Evolutionary conservation across 2,113 vertebrate species (phyloP).

Genomic region (Gymnobelideus leadbeateri): DNA sequence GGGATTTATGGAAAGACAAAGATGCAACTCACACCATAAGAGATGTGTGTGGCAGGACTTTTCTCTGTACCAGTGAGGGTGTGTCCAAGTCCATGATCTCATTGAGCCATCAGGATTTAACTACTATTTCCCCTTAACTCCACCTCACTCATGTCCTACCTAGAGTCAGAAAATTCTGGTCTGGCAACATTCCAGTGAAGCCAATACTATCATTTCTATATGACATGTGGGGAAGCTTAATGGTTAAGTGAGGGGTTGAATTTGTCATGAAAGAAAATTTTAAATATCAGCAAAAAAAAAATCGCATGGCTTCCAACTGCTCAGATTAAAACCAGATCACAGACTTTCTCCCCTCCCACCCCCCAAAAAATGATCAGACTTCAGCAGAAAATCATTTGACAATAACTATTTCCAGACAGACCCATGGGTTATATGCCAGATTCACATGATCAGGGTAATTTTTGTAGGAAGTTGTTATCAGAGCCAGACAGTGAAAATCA

Average conservation of each 20-base stretch:
- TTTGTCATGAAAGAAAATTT: constrained; percentile 68
- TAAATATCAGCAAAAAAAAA: constrained; percentile 77
- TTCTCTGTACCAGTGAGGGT: background rate
- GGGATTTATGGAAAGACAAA: background rate
- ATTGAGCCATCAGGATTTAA: background rate
- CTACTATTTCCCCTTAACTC: background rate
- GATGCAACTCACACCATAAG: background rate
- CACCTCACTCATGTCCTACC: background rate
- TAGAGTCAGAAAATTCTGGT: constrained; percentile 38
- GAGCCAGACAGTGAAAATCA: constrained; percentile 72
- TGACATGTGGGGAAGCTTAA: constrained; percentile 61
- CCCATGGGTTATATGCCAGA: constrained; percentile 64
- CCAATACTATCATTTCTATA: constrained; percentile 62
- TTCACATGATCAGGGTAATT: constrained; percentile 75
- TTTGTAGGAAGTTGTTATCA: constrained; percentile 77
- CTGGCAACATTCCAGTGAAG: constrained; percentile 27
- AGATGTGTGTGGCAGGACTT: background rate
- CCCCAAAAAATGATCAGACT: constrained; percentile 70
- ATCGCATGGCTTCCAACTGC: constrained; percentile 69
- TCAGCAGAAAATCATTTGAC: constrained; percentile 77
- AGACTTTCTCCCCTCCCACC: constrained; percentile 31
- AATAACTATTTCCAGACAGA: constrained; percentile 77
- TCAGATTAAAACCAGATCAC: constrained; percentile 78
- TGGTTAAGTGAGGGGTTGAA: constrained; percentile 66
- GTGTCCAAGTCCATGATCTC: background rate